Evolutionary conservation across 1,140 invertebrate species (phyloP).

Genomic region (Lepeophtheirus salmonis): DNA sequence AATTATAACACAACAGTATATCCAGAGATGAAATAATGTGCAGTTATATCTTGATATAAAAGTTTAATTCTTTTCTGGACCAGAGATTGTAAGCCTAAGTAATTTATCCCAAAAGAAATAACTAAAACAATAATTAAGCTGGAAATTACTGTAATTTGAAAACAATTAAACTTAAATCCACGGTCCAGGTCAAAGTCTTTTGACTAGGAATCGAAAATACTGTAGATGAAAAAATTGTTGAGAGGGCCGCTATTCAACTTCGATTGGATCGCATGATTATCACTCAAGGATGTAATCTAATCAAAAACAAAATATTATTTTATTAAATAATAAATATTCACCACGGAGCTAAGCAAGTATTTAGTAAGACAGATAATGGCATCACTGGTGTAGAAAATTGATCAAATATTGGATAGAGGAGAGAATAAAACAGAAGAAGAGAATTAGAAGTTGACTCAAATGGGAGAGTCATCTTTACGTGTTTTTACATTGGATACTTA

Average conservation of each 20-base stretch:
- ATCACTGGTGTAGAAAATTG: conserved; percentile 97
- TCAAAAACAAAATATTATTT: conserved; percentile 61
- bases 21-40: too few species aligned
- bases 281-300: conserved; percentile 87
- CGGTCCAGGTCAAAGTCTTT: conserved; percentile 75
- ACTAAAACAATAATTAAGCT: too few species aligned
- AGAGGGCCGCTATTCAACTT: conserved; percentile 90
- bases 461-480: conserved; percentile 77
- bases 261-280: conserved; percentile 89
- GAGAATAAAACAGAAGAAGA: conserved; percentile 79
- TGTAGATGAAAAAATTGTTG: conserved; percentile 97
- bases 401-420: conserved; percentile 74
- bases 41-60: too few species aligned
- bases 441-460: conserved; percentile 65
- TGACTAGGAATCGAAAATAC: conserved; percentile 96
- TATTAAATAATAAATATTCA: conserved; percentile 96
- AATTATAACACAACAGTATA: too few species aligned
- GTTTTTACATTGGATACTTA: conserved; percentile 89
- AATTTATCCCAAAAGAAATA: too few species aligned
- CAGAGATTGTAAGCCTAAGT: too few species aligned
- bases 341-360: conserved; percentile 95
- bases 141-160: too few species aligned
- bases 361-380: conserved; percentile 86
- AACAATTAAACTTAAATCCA: too few species aligned
- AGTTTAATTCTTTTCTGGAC: too few species aligned